A percentile compares a stretch with the other conserved stretches of the same genome.
Conservation (phyloP, 2,113 vertebrate genomes). For the Anthoscopus minutus region DNA sequence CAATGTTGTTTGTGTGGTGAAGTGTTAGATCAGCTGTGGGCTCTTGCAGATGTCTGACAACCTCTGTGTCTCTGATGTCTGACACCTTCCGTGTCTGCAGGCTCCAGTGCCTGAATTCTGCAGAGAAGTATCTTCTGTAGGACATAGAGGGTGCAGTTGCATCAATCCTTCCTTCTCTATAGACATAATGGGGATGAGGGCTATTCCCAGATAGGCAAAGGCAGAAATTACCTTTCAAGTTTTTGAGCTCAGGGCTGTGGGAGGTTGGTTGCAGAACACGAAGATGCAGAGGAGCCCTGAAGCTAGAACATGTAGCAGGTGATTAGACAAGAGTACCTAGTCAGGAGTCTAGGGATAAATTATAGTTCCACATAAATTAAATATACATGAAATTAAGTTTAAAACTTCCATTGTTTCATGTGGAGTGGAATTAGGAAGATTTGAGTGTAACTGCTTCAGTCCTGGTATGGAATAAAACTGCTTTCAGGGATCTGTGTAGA, state of each 20-base stretch:
- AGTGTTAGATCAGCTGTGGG: conserved; percentile 5
- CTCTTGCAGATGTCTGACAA: background rate
- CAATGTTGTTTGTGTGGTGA: background rate
- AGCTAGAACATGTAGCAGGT: background rate
- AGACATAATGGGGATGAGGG: background rate
- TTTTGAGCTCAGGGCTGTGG: background rate
- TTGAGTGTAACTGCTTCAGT: background rate
- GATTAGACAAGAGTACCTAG: background rate
- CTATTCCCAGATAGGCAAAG: background rate
- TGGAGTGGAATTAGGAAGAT: background rate
- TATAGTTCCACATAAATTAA: background rate
- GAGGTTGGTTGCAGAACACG: background rate
- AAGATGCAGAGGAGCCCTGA: background rate
- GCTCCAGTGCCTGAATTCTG: background rate
- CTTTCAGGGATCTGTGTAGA: background rate
- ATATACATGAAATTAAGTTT: background rate
- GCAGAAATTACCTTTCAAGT: background rate
- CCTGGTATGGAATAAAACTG: background rate
- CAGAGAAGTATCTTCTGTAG: background rate
- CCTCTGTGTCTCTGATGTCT: too few relatives aligned
- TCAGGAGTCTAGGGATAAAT: background rate
- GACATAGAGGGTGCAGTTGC: background rate
- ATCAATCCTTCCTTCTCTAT: background rate
- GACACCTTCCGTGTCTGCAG: background rate
- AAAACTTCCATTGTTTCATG: background rate